Evolutionary conservation across 2,888 invertebrate genomes (phyloP).

Genomic region (Drosophila barbarae): DNA sequence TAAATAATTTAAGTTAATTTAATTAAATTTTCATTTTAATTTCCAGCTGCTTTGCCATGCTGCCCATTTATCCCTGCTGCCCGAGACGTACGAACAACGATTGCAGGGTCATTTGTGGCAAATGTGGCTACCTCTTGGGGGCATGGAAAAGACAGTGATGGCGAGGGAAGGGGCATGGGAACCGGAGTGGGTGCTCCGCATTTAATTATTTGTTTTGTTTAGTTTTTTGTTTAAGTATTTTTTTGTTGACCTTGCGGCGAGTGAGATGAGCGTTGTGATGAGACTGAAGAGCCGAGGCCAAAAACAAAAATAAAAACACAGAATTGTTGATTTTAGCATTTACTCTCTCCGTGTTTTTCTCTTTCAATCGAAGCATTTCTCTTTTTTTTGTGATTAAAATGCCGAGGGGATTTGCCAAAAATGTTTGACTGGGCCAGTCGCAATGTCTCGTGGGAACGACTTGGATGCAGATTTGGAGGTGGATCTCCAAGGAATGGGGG

Average conservation of each 20-base stretch:
- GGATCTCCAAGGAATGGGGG: slow-evolving; percentile 47
- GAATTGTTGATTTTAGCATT: slow-evolving; percentile 22
- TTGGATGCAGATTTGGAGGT: slow-evolving; percentile 65
- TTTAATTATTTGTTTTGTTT: slow-evolving; percentile 15
- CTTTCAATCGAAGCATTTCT: slow-evolving; percentile 17
- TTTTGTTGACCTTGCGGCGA: slow-evolving; percentile 29
- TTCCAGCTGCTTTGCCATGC: slow-evolving; percentile 67
- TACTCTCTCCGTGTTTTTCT: slow-evolving; percentile 19
- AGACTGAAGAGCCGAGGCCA: slow-evolving; percentile 23
- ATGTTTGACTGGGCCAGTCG: slow-evolving; percentile 44
- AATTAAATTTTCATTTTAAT: slow-evolving; percentile 7
- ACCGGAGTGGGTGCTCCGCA: slow-evolving; percentile 13
- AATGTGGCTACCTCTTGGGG: slow-evolving; percentile 70
- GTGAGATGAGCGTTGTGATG: slow-evolving; percentile 4
- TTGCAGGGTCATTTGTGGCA: slow-evolving; percentile 72
- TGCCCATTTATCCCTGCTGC: slow-evolving; percentile 69
- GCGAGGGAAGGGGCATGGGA: neutral
- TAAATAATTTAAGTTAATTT: slow-evolving; percentile 1
- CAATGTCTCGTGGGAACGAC: slow-evolving; percentile 65
- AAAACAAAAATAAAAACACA: slow-evolving; percentile 11
- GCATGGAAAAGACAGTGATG: slow-evolving; percentile 63
- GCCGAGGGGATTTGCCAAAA: slow-evolving; percentile 16
- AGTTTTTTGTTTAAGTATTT: slow-evolving; percentile 32
- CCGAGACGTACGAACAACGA: slow-evolving; percentile 57
- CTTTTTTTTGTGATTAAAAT: slow-evolving; percentile 3